Base-by-base conservation (phyloP, 2,888 invertebrate genomes). In the Julus scanicus region DNA sequence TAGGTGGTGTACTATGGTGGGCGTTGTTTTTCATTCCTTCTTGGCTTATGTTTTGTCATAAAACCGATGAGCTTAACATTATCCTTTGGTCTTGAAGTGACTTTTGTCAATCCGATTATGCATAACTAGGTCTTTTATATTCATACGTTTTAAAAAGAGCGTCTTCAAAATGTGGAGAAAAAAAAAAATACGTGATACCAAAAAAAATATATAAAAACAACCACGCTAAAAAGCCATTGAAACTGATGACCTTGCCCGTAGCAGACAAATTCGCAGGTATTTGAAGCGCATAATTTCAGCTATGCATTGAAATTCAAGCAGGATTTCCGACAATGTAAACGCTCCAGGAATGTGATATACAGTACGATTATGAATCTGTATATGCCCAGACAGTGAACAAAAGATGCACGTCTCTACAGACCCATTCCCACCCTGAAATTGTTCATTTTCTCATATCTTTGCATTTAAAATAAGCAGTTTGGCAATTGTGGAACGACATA, bases 181-280 rank as follows among this genome's bases (percentile, higher is more conserved):
- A 63, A 63, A 71, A 71, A 44, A 44, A 44, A 5, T 44, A 29
- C 63, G n/a, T 63, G 63, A 20, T 71, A 5, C n/a, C 15, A 63
- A 53, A n/a, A 63, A 63, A 17, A 44, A 44, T 8, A 44, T 44
- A 44, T 8, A 44, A 44, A 44, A 44, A 8, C 44, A 44, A 15
- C 53, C n/a, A n/a, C n/a, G 57, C 57, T 71, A 71, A 71, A 71
- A 17, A 71, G 71, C 71, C 71, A 71, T 71, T 71, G 71, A 71
- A 71, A 29, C 71, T 29, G 29, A 29, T 71, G 71, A 71, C 71
- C 71, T 71, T 71, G 71, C 71, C 71, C 71, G 29, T 71, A 71
- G 71, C 71, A 71, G 71, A 71, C 71, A 71, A 71, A 71, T 29
- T 71, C 29, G 9, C 71, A 71, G 71, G 71, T 17, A 17, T 53